These are phyloP conservation scores for Esox niger DNA, from an alignment of 2,113 vertebrate species.

Conservation along the genomic window DNA sequence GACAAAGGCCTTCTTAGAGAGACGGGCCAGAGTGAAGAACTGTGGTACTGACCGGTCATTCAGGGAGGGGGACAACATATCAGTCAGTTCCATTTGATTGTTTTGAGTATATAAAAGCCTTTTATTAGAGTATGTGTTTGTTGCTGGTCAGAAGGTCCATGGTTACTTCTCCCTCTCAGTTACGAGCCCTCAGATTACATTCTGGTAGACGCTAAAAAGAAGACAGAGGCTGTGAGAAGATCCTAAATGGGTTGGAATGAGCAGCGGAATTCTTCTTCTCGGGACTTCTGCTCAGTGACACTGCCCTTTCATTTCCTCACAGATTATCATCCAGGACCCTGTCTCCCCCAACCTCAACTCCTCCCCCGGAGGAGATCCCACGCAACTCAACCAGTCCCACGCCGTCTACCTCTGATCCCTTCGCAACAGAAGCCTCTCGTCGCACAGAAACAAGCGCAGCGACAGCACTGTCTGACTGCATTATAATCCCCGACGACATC, in stretches of 20 bases:
- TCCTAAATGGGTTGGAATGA: conserved; percentile 13
- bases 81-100: conserved; percentile 19
- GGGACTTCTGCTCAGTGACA: conserved; percentile 30
- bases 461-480: conserved; percentile 11
- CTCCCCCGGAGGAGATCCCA: conserved; percentile 6
- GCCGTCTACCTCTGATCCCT: not conserved
- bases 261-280: conserved; percentile 40
- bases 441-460: conserved; percentile 14
- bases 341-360: not conserved
- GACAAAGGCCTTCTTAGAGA: not conserved
- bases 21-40: not conserved
- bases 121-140: too few species aligned
- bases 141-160: too few species aligned
- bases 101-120: too few species aligned
- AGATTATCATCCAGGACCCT: conserved; percentile 42
- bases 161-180: too few species aligned
- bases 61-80: conserved; percentile 25
- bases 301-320: conserved; percentile 62
- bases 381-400: conserved; percentile 3
- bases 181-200: conserved; percentile 65
- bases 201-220: conserved; percentile 62
- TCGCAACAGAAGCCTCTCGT: conserved; percentile 6
- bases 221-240: conserved; percentile 53
- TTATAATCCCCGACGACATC: conserved; percentile 22
- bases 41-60: not conserved